phyloP scores from a whole-genome alignment of 2,113 vertebrate species.

The Trochalopteron elliotii region DNA sequence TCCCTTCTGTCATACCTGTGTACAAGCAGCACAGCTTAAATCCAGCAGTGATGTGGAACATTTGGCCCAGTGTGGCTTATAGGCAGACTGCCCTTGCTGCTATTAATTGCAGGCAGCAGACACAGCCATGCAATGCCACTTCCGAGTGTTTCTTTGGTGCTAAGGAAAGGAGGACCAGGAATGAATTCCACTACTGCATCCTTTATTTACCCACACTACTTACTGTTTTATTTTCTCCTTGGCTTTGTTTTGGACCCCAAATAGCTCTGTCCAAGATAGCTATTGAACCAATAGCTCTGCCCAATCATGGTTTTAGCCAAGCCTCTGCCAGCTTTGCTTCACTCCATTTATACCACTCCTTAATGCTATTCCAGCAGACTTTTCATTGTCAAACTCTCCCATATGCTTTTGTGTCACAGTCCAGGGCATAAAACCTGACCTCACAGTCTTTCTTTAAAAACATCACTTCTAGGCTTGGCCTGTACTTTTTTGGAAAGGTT shows the following conservation, averaged over 20 bases:
- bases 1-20: background rate
- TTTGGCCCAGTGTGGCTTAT: background rate
- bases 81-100: background rate
- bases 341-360: background rate
- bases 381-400: background rate
- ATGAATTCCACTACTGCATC: background rate
- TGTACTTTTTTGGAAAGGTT: background rate
- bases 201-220: background rate
- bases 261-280: background rate
- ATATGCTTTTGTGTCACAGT: background rate
- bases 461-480: background rate
- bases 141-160: background rate
- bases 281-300: too few species aligned
- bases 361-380: background rate
- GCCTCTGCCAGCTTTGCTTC: background rate
- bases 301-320: background rate
- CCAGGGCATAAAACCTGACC: background rate
- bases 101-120: background rate
- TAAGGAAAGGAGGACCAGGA: background rate
- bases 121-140: background rate
- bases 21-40: background rate
- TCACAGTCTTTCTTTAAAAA: background rate
- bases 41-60: background rate
- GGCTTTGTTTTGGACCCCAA: background rate
- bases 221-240: background rate